A percentile compares a stretch with the other conserved stretches of the same genome.
These are phyloP conservation scores for Oryzias melastigma DNA, from an alignment of 2,113 vertebrate genomes.

Conservation along the genomic window DNA sequence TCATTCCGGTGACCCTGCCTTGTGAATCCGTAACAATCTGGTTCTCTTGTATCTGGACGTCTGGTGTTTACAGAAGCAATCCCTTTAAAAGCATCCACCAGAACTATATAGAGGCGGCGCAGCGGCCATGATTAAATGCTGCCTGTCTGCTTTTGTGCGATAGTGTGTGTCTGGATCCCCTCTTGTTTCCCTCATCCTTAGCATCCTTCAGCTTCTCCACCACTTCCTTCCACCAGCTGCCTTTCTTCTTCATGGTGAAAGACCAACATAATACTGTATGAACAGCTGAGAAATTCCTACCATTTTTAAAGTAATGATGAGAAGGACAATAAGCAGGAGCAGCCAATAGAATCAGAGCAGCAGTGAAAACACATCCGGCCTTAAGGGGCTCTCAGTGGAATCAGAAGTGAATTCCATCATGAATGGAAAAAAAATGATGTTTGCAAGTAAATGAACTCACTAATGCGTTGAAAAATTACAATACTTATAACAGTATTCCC, in stretches of 20 bases:
- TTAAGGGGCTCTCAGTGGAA: conserved; percentile 38
- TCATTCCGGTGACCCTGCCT: conserved; percentile 22
- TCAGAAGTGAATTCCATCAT: conserved; percentile 61
- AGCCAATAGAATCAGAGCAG: conserved; percentile 23
- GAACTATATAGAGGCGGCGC: conserved; percentile 20
- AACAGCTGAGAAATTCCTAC: conserved; percentile 25
- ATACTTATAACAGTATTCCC: conserved; percentile 17
- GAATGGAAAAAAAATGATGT: conserved; percentile 41
- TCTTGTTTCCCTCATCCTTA: conserved; percentile 14
- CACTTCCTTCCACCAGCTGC: not conserved
- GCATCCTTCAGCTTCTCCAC: conserved; percentile 15
- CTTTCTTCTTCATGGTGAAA: not conserved
- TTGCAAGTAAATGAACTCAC: conserved; percentile 11
- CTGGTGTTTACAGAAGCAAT: conserved; percentile 43
- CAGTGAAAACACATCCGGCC: conserved; percentile 42
- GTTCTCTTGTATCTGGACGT: conserved; percentile 37
- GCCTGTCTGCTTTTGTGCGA: conserved; percentile 20
- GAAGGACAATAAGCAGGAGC: conserved; percentile 33
- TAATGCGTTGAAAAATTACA: no score
- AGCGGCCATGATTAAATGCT: conserved; percentile 44
- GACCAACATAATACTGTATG: conserved; percentile 17
- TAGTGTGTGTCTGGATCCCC: conserved; percentile 11
- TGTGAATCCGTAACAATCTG: conserved; percentile 27
- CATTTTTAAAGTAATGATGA: conserved; percentile 50
- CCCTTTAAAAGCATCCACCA: conserved; percentile 46